Evolutionary conservation across 2,888 invertebrate species (phyloP).

Genomic region (Rhagonycha fulva): DNA sequence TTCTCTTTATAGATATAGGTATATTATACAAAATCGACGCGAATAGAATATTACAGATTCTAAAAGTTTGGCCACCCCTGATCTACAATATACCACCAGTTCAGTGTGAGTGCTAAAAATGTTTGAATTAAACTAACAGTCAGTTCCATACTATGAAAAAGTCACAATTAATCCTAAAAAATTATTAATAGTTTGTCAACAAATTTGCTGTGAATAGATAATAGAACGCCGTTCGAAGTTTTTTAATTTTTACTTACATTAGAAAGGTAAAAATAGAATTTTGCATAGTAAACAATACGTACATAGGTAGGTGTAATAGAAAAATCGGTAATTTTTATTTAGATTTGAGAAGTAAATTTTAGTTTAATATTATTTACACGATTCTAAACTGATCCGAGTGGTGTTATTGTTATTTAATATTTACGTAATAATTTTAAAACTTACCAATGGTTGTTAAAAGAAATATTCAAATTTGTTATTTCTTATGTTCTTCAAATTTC

Average conservation of each 20-base stretch:
- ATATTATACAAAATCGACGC: background rate
- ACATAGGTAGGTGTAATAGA: too few relatives aligned
- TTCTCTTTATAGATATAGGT: background rate
- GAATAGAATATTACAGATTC: too few relatives aligned
- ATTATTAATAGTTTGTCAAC: background rate
- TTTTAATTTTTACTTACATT: too few relatives aligned
- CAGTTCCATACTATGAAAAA: background rate
- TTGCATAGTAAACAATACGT: too few relatives aligned
- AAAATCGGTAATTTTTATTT: too few relatives aligned
- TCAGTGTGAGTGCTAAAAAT: too few relatives aligned
- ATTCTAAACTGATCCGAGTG: background rate
- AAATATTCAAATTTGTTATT: background rate
- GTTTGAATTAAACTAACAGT: background rate
- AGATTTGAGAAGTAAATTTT: background rate
- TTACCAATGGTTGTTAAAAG: background rate
- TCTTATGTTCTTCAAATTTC: background rate
- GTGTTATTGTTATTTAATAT: background rate
- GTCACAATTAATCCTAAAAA: background rate
- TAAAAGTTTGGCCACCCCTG: too few relatives aligned
- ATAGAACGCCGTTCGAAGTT: background rate
- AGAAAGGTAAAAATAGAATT: too few relatives aligned
- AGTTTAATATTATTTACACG: background rate
- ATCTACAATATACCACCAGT: too few relatives aligned
- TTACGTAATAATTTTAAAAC: background rate
- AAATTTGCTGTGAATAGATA: background rate